Base-by-base conservation (phyloP, 2,888 invertebrate species). In the Galeruca laticollis region DNA sequence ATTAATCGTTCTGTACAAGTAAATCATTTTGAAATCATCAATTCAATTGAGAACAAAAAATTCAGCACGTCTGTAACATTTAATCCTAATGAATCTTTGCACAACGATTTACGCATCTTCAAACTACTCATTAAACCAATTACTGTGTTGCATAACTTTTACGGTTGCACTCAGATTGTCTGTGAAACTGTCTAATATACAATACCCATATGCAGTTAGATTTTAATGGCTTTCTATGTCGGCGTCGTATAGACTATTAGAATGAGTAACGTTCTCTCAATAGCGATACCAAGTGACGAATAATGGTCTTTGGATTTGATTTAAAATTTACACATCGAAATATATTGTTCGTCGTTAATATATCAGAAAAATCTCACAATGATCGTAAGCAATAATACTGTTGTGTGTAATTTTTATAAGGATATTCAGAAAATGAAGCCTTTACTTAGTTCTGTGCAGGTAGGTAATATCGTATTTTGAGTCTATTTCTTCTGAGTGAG, bases 51-150 rank as follows among this genome's bases (percentile, higher is more conserved):
- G 47, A 47, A 47, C 18, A 47, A 47, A 47, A 40, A 8, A 47
- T 18, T 9, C n/a, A 47, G 10, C 47, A 47, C 47, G 47, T 47
- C 47, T 15, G 18, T 47, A 18, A 47, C 47, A 47, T 47, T 47
- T 47, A 18, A 47, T 47, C 47, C 47, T 47, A 47, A 47, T 47
- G 47, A 47, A 47, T 15, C 47, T 18, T 47, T 47, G 47, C 47
- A 47, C 47, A 47, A 47, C 15, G 9, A 47, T 18, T 47, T 47
- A 47, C 47, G 47, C 47, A 47, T 47, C 47, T 47, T 47, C 18
- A 15, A 47, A 47, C 15, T 47, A 47, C 18, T 47, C 18, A 47
- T 47, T 47, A 47, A 15, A 47, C 47, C 47, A 47, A 15, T 47
- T 47, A 47, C 40, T 40, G n/a, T 47, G 15, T 47, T 47, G 47